Conservation (phyloP, 2,797 vertebrate species). For the Scleropages formosus region DNA sequence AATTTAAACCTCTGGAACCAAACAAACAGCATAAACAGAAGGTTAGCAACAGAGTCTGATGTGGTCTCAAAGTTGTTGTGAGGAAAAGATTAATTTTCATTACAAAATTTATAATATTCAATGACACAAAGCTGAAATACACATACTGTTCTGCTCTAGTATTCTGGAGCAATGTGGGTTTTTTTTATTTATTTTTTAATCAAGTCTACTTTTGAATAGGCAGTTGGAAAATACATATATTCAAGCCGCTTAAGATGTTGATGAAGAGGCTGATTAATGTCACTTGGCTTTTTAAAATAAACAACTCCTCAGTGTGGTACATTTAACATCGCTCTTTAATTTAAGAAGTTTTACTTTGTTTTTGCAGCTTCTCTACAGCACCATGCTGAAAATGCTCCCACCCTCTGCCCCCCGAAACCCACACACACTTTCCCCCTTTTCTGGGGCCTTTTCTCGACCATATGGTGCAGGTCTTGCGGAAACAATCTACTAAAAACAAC, state of each 20-base stretch:
- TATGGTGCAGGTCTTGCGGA: constrained; percentile 52
- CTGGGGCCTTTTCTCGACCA: constrained; percentile 43
- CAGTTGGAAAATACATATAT: constrained; percentile 26
- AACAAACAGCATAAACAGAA: too few species aligned
- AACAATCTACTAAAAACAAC: constrained; percentile 57
- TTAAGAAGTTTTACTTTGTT: constrained; percentile 49
- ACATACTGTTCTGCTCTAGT: constrained; percentile 28
- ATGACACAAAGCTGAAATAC: not conserved
- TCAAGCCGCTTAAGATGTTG: constrained; percentile 36
- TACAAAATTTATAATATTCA: not conserved
- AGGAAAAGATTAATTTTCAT: too few species aligned
- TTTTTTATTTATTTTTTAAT: not conserved
- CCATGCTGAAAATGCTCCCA: constrained; percentile 9
- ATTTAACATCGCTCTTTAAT: constrained; percentile 43
- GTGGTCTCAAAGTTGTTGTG: too few species aligned
- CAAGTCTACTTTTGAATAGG: constrained; percentile 35
- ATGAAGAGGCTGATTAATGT: constrained; percentile 53
- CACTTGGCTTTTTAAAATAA: constrained; percentile 51
- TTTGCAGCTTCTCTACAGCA: constrained; percentile 45
- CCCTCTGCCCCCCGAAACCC: constrained; percentile 21
- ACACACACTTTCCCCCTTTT: constrained; percentile 43
- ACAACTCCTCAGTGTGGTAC: constrained; percentile 44
- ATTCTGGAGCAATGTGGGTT: constrained; percentile 40
- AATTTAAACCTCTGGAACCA: not conserved
- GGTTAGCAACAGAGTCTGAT: too few species aligned